These are phyloP conservation scores for Sebastiscus albofasciatus DNA, from an alignment of 2,797 vertebrate genomes.

Conservation along the genomic window DNA sequence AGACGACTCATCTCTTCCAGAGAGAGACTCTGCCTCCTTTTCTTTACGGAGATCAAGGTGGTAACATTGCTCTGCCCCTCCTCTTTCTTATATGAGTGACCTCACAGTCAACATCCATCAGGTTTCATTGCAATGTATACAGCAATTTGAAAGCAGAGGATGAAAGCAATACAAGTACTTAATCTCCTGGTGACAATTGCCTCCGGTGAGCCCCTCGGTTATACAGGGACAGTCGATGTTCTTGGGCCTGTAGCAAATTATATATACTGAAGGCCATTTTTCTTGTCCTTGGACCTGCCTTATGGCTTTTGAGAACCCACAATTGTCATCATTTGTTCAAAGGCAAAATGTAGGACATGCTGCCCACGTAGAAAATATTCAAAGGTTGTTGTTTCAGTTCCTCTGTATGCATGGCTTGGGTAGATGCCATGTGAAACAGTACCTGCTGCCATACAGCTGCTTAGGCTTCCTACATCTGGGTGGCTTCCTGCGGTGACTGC, in stretches of 20 bases:
- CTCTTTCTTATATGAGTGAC: neutral
- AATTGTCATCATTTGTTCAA: neutral
- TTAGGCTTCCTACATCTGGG: slow-evolving; percentile 6
- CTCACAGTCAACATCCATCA: neutral
- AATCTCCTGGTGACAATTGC: slow-evolving; percentile 42
- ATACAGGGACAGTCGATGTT: slow-evolving; percentile 2
- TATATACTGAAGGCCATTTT: slow-evolving; percentile 17
- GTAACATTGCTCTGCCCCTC: neutral
- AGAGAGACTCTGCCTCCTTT: neutral
- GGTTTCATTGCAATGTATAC: neutral
- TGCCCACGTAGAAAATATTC: neutral
- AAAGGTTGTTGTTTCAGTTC: neutral
- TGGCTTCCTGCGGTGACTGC: slow-evolving; percentile 14
- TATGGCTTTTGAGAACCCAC: neutral
- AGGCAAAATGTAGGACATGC: slow-evolving; percentile 7
- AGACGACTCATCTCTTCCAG: neutral
- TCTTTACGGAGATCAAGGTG: neutral
- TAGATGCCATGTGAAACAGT: neutral
- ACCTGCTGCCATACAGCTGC: slow-evolving; percentile 28
- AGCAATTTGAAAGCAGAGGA: slow-evolving; percentile 38
- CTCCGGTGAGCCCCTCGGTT: slow-evolving; percentile 17
- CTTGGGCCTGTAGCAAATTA: slow-evolving; percentile 21
- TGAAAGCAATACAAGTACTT: slow-evolving; percentile 27
- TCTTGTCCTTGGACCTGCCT: slow-evolving; percentile 9
- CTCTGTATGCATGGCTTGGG: neutral